phyloP scores from a whole-genome alignment of 2,888 invertebrate genomes.

The Metacarcinus magister region DNA sequence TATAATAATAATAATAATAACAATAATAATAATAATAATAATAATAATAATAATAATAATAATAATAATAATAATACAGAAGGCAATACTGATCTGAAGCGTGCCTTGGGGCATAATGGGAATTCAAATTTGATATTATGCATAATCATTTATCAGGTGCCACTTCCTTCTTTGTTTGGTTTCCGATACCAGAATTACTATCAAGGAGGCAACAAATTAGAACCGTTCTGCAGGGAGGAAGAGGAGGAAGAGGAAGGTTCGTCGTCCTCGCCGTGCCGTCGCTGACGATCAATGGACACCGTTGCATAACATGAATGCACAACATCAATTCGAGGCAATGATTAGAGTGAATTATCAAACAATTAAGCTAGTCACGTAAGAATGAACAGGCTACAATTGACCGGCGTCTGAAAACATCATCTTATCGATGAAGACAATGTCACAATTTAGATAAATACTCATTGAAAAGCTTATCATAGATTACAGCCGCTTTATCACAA shows the following conservation, averaged over 20 bases:
- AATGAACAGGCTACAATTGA: background rate
- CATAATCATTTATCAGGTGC: background rate
- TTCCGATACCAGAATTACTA: background rate
- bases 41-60: too few relatives aligned
- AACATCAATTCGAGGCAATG: background rate
- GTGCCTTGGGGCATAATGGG: background rate
- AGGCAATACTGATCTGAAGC: background rate
- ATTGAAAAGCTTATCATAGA: conserved; percentile 64
- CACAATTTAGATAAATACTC: conserved; percentile 54
- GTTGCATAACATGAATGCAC: background rate
- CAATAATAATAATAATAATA: background rate
- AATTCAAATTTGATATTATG: background rate
- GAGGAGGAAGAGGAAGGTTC: background rate
- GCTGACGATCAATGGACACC: background rate
- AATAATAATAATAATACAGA: background rate
- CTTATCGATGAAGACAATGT: conserved; percentile 27
- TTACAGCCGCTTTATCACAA: conserved; percentile 59
- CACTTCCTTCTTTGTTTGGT: background rate
- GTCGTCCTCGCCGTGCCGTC: background rate
- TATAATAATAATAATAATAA: conserved; percentile 3
- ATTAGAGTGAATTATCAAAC: background rate
- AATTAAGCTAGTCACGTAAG: background rate
- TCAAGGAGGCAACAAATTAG: background rate
- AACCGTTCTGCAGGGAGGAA: background rate
- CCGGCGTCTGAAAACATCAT: conserved; percentile 29